These are phyloP conservation scores for Bruchidius siliquastri DNA, from an alignment of 2,888 invertebrate species.

Conservation along the genomic window DNA sequence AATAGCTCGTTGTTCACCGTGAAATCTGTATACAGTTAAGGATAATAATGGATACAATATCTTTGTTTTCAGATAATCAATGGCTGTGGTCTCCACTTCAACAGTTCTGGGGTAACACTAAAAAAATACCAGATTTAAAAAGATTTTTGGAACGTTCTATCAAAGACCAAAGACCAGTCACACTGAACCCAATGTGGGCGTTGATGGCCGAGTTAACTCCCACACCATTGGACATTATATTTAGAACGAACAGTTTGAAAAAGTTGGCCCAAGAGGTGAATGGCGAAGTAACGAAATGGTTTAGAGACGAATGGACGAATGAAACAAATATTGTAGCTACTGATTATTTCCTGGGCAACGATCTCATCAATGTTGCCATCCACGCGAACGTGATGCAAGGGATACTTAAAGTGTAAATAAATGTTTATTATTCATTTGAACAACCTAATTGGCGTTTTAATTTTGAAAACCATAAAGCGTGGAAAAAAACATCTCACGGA, in stretches of 20 bases:
- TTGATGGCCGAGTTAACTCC: conserved; percentile 75
- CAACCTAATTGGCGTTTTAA: neutral
- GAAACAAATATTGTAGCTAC: conserved; percentile 68
- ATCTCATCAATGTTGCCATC: conserved; percentile 64
- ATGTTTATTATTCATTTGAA: neutral
- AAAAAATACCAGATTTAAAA: conserved; percentile 51
- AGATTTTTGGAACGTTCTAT: conserved; percentile 47
- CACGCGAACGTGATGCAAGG: conserved; percentile 32
- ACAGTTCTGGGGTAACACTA: conserved; percentile 66
- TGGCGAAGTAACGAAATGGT: conserved; percentile 64
- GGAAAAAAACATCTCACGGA: neutral
- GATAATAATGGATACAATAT: too few relatives aligned
- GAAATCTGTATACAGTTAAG: too few relatives aligned
- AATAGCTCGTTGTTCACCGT: too few relatives aligned
- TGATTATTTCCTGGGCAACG: conserved; percentile 69
- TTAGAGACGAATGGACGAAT: conserved; percentile 61
- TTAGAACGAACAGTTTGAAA: conserved; percentile 58
- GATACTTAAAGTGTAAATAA: neutral
- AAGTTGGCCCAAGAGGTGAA: conserved; percentile 64
- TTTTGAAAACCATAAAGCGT: neutral
- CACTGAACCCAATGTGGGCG: conserved; percentile 53
- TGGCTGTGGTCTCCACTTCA: conserved; percentile 56
- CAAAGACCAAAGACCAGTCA: conserved; percentile 39
- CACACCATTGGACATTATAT: conserved; percentile 57
- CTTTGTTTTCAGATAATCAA: conserved; percentile 39